Conservation (phyloP, 2,888 invertebrate genomes). For the Julus scandinavius region DNA sequence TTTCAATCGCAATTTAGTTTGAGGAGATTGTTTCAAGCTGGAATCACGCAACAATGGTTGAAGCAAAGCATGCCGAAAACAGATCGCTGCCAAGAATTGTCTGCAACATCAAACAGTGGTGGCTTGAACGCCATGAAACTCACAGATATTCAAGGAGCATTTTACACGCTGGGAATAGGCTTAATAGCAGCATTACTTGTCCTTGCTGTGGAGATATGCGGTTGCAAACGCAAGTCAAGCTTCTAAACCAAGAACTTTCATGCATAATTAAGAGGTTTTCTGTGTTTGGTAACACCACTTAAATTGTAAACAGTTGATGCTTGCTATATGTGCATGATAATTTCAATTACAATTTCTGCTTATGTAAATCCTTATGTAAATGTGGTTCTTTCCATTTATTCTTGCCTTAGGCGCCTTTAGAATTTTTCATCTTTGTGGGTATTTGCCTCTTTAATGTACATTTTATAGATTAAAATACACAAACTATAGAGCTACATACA, state of each 20-base stretch:
- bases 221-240: conserved; percentile 13
- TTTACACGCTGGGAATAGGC: conserved; percentile 50
- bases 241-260: background rate
- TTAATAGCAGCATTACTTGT: background rate
- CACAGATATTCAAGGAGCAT: conserved; percentile 54
- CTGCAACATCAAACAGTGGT: background rate
- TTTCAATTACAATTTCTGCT: background rate
- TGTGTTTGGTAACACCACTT: no score
- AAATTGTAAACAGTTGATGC: no score
- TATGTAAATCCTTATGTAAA: background rate
- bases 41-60: conserved; percentile 52
- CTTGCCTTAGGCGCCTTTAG: background rate
- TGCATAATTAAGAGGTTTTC: background rate
- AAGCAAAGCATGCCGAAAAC: conserved; percentile 50
- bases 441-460: background rate
- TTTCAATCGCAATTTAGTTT: conserved; percentile 37
- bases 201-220: background rate
- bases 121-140: conserved; percentile 48
- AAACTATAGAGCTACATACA: background rate
- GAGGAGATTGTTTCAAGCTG: conserved; percentile 43
- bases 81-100: conserved; percentile 24
- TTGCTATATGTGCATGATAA: no score
- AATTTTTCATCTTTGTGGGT: background rate
- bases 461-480: background rate
- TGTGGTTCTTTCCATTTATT: background rate